Percentiles rank a stretch among this genome's conserved stretches.
Evolutionary conservation across 2,888 invertebrate species (phyloP).

Genomic region (Stomorhina lunata): DNA sequence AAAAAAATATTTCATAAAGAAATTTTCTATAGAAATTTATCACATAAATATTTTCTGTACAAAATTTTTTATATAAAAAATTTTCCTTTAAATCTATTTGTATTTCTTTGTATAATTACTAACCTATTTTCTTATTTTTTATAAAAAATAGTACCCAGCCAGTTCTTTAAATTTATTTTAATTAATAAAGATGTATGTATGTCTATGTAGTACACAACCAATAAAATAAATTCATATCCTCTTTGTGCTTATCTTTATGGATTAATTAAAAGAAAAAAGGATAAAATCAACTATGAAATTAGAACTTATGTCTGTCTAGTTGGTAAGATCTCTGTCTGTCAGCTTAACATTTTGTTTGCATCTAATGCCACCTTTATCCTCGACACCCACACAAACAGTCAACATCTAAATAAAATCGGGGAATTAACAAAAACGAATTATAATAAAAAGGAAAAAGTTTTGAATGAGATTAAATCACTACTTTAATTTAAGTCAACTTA

Average conservation of each 20-base stretch:
- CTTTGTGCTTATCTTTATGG: slow-evolving; percentile 8
- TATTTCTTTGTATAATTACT: too few relatives aligned
- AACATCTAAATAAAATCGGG: not conserved
- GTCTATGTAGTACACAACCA: not conserved
- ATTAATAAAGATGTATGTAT: not conserved
- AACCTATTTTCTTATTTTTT: too few relatives aligned
- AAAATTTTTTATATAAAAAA: too few relatives aligned
- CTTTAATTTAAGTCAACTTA: slow-evolving; percentile 24
- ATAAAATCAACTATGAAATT: not conserved
- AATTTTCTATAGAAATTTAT: too few relatives aligned
- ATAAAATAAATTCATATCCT: not conserved
- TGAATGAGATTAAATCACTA: slow-evolving; percentile 30
- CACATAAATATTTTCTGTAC: too few relatives aligned
- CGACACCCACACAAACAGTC: not conserved
- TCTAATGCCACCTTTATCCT: slow-evolving; percentile 14
- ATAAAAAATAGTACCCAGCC: too few relatives aligned
- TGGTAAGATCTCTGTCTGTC: not conserved
- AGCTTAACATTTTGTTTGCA: slow-evolving; percentile 24
- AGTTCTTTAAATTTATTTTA: not conserved
- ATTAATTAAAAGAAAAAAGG: slow-evolving; percentile 34
- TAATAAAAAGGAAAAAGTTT: not conserved
- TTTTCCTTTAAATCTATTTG: too few relatives aligned
- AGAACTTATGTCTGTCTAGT: slow-evolving; percentile 14
- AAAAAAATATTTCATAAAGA: too few relatives aligned
- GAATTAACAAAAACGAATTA: not conserved